These are phyloP conservation scores for Monodelphis domestica DNA, from an alignment of 2,797 vertebrate species.

Conservation along the genomic window DNA sequence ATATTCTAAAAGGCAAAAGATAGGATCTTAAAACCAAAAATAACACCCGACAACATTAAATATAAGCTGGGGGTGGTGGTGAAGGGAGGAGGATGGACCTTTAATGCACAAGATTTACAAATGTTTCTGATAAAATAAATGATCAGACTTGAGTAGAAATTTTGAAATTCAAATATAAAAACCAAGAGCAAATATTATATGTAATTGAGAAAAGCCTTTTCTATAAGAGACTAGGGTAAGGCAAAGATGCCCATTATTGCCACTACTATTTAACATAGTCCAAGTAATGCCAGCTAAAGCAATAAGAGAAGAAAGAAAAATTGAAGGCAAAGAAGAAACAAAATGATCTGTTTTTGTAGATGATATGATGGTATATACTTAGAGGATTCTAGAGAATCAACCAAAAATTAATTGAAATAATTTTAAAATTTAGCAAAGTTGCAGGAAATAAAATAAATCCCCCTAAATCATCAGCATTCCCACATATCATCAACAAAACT, in stretches of 20 bases:
- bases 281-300: neutral
- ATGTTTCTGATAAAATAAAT: neutral
- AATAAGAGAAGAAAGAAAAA: neutral
- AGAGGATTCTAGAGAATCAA: neutral
- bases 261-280: neutral
- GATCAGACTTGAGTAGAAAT: neutral
- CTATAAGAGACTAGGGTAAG: neutral
- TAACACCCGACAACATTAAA: neutral
- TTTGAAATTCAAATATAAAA: neutral
- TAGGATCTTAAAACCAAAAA: neutral
- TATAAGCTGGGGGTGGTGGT: too few species aligned
- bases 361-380: neutral
- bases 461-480: too few species aligned
- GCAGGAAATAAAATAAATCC: neutral
- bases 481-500: too few species aligned
- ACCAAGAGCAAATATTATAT: neutral
- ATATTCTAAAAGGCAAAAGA: neutral
- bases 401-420: neutral
- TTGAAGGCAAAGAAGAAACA: neutral
- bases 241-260: neutral
- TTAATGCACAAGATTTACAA: neutral
- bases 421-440: neutral
- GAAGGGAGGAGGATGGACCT: neutral
- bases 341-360: neutral
- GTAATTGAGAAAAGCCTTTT: neutral